phyloP scores from a whole-genome alignment of 2,797 vertebrate species.

The Chiloscyllium punctatum region DNA sequence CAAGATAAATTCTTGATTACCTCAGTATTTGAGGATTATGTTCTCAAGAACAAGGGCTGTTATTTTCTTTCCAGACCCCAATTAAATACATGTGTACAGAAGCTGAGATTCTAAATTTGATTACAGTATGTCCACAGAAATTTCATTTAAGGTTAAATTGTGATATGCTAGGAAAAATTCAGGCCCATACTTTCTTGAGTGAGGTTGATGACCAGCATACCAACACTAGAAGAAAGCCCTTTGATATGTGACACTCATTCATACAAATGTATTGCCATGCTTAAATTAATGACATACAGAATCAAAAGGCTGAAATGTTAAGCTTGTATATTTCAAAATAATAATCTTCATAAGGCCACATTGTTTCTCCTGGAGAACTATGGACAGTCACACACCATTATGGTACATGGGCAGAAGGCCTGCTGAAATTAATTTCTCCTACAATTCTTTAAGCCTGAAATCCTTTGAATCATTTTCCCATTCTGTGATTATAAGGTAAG shows the following conservation, averaged over 20 bases:
- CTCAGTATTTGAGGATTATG: not conserved
- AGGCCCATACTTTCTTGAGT: not conserved
- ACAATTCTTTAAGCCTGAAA: not conserved
- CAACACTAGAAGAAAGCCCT: not conserved
- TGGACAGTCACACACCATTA: not conserved
- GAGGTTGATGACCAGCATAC: not conserved
- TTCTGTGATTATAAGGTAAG: not conserved
- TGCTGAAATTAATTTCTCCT: not conserved
- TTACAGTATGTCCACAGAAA: not conserved
- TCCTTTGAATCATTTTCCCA: not conserved
- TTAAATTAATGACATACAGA: not conserved
- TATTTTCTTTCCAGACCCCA: not conserved
- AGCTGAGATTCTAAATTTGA: not conserved
- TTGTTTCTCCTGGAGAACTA: not conserved
- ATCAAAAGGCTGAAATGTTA: not conserved
- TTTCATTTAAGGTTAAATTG: not conserved
- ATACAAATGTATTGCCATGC: not conserved
- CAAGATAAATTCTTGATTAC: not conserved
- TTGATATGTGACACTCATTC: not conserved
- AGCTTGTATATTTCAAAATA: not conserved
- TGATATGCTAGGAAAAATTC: not conserved
- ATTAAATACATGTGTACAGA: not conserved
- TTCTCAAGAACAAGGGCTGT: not conserved
- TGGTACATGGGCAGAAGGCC: not conserved
- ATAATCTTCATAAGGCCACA: not conserved